Conservation (phyloP, 2,888 invertebrate genomes). For the Netelia fuscicornis region DNA sequence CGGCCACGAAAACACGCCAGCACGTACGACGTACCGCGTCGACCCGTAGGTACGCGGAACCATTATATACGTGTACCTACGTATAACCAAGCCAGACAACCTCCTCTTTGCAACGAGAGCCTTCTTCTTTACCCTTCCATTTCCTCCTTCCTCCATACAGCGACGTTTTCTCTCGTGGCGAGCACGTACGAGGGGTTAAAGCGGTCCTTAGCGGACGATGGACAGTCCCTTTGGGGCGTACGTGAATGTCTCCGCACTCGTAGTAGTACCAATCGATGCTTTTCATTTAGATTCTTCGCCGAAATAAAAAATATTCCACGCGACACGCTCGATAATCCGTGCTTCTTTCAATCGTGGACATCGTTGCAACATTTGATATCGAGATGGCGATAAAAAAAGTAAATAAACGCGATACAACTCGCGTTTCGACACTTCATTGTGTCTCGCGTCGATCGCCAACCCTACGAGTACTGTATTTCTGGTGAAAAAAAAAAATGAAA, state of each 20-base stretch:
- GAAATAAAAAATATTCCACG: constrained; percentile 21
- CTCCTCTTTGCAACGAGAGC: constrained; percentile 43
- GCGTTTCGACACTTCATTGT: constrained; percentile 2
- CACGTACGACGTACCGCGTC: constrained; percentile 58
- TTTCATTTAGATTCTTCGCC: constrained; percentile 3
- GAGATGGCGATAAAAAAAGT: constrained; percentile 22
- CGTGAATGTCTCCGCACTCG: constrained; percentile 38
- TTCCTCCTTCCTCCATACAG: constrained; percentile 27
- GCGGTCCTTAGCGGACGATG: constrained; percentile 67
- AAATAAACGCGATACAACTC: constrained; percentile 17
- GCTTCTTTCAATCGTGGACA: constrained; percentile 8
- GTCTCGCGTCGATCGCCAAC: constrained; percentile 34
- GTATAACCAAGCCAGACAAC: constrained; percentile 37
- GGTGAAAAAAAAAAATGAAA: constrained; percentile 2
- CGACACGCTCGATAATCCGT: not conserved
- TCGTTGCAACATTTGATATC: not conserved
- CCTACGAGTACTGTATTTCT: not conserved
- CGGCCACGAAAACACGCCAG: constrained; percentile 36
- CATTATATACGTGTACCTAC: constrained; percentile 46
- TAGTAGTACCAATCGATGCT: not conserved
- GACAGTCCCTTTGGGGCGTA: constrained; percentile 57
- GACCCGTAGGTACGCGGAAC: constrained; percentile 27
- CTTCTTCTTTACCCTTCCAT: constrained; percentile 47
- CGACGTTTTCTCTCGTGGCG: constrained; percentile 47
- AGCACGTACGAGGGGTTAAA: constrained; percentile 65